Percentiles rank a stretch among this genome's conserved stretches.
These are phyloP conservation scores for Perca flavescens DNA, from an alignment of 2,113 vertebrate genomes.

Conservation along the genomic window DNA sequence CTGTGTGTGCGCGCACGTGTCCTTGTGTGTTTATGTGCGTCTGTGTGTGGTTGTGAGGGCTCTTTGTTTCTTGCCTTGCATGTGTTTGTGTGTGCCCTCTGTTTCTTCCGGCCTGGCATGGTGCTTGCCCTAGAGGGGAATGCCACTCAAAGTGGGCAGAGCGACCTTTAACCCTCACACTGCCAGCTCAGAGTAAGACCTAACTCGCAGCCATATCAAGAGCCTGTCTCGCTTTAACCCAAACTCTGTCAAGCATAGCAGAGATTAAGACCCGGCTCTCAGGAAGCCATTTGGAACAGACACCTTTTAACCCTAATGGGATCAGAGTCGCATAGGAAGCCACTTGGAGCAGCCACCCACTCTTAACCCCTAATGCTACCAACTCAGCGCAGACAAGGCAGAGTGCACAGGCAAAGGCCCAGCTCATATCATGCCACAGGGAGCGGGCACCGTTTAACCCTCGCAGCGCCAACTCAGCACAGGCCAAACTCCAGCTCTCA, in stretches of 20 bases:
- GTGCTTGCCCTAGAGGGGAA: slow-evolving; percentile 60
- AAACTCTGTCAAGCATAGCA: slow-evolving; percentile 51
- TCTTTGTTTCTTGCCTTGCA: slow-evolving; percentile 63
- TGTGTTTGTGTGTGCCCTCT: slow-evolving; percentile 46
- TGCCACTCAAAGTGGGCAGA: slow-evolving; percentile 68
- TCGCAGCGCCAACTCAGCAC: slow-evolving; percentile 64
- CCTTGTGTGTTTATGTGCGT: slow-evolving; percentile 18
- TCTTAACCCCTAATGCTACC: slow-evolving; percentile 65
- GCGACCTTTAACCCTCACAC: slow-evolving; percentile 70
- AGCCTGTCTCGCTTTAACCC: slow-evolving; percentile 32
- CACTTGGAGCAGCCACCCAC: slow-evolving; percentile 65
- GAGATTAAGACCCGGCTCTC: slow-evolving; percentile 67
- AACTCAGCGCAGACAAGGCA: slow-evolving; percentile 66
- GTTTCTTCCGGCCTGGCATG: slow-evolving; percentile 65
- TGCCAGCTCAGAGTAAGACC: slow-evolving; percentile 53
- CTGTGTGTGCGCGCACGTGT: slow-evolving; percentile 18
- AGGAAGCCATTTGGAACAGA: slow-evolving; percentile 72
- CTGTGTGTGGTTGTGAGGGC: slow-evolving; percentile 49
- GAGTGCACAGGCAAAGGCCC: slow-evolving; percentile 75
- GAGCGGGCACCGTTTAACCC: slow-evolving; percentile 77
- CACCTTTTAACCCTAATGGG: slow-evolving; percentile 72
- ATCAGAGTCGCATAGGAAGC: slow-evolving; percentile 62
- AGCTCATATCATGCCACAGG: slow-evolving; percentile 79
- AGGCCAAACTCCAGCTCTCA: slow-evolving; percentile 65
- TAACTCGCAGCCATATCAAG: slow-evolving; percentile 42